These are phyloP conservation scores for Sparidentex hasta DNA, from an alignment of 2,797 vertebrate species.

Conservation along the genomic window DNA sequence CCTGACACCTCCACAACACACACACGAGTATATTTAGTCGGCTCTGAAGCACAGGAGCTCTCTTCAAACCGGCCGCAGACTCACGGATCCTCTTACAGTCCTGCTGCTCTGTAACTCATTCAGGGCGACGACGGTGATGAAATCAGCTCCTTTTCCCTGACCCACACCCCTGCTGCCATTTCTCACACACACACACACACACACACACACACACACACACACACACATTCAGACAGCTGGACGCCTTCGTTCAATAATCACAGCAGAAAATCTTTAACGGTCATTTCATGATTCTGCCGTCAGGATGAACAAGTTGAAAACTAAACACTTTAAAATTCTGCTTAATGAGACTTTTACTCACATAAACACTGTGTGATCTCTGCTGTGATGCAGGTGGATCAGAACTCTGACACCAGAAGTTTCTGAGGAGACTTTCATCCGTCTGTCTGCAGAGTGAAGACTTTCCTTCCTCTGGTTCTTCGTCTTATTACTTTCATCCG, in stretches of 20 bases:
- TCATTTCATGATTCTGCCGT: background rate
- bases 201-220: background rate
- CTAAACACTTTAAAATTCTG: too few species aligned
- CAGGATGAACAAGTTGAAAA: too few species aligned
- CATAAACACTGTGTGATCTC: too few species aligned
- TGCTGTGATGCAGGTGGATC: too few species aligned
- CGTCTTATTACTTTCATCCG: background rate
- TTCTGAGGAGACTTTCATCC: background rate
- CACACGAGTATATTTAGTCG: background rate
- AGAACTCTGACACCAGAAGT: too few species aligned
- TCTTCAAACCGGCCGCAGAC: slow-evolving; percentile 30
- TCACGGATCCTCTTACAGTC: slow-evolving; percentile 26
- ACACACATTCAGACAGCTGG: background rate
- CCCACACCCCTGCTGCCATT: slow-evolving; percentile 36
- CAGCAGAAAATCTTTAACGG: background rate
- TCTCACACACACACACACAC: slow-evolving; percentile 3
- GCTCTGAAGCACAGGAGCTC: background rate
- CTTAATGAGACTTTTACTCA: too few species aligned
- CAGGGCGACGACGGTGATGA: slow-evolving; percentile 30
- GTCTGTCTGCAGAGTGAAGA: background rate
- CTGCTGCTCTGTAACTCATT: slow-evolving; percentile 22
- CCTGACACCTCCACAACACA: background rate
- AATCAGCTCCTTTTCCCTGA: slow-evolving; percentile 36
- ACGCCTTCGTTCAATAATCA: background rate
- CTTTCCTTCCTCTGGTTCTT: too few species aligned